Conservation (phyloP, 2,888 invertebrate genomes). For the Dendrolimus houi region DNA sequence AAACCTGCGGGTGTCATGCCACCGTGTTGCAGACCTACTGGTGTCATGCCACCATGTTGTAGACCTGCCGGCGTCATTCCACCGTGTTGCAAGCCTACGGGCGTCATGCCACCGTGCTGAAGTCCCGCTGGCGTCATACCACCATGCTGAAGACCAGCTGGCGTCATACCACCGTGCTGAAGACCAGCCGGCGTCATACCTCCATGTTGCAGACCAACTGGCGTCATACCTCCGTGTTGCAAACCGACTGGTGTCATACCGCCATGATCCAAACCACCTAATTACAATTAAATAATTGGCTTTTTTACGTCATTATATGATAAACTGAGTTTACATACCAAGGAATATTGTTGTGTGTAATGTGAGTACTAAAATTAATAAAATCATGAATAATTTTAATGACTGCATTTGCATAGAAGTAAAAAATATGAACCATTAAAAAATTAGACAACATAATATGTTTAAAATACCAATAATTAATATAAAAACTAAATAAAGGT, state of each 20-base stretch:
- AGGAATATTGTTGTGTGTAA: too few species aligned
- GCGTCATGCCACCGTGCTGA: constrained; percentile 55
- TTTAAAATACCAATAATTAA: too few species aligned
- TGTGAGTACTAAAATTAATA: too few species aligned
- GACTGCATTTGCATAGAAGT: too few species aligned
- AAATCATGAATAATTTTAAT: too few species aligned
- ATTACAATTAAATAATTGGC: too few species aligned
- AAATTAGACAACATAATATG: too few species aligned
- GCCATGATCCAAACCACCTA: constrained; percentile 33
- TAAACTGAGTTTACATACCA: not conserved
- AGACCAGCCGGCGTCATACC: constrained; percentile 52
- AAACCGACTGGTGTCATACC: constrained; percentile 60
- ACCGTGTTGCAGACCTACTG: constrained; percentile 33
- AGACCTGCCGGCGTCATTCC: constrained; percentile 49
- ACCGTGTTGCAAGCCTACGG: constrained; percentile 32
- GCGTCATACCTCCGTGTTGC: constrained; percentile 50
- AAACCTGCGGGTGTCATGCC: constrained; percentile 40
- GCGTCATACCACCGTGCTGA: constrained; percentile 42
- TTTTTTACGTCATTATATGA: not conserved
- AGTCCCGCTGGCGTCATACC: constrained; percentile 44
- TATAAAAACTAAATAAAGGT: too few species aligned
- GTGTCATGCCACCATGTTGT: constrained; percentile 57
- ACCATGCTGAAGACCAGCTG: constrained; percentile 34
- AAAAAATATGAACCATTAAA: too few species aligned
- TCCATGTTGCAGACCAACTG: constrained; percentile 28